A percentile compares a stretch with the other conserved stretches of the same genome.
phyloP scores from a whole-genome alignment of 2,888 invertebrate species.

The Copidosoma aretas region DNA sequence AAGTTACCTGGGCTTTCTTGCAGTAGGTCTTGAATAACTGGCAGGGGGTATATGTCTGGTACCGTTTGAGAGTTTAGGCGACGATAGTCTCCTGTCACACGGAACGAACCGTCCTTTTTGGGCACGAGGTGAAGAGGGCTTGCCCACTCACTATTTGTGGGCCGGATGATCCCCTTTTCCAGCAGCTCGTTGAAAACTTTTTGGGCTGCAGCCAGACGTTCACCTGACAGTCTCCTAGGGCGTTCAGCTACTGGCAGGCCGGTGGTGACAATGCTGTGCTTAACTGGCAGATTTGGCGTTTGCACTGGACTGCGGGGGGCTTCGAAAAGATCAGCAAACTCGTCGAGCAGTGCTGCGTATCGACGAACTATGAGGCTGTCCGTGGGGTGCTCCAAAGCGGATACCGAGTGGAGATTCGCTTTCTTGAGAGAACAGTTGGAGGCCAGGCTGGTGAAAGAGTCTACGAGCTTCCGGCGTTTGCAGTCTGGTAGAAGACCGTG shows the following conservation, averaged over 20 bases:
- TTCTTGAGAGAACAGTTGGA: too few species aligned
- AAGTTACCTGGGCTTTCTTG: constrained; percentile 42
- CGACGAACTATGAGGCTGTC: not conserved
- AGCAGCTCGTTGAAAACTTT: constrained; percentile 52
- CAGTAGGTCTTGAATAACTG: constrained; percentile 44
- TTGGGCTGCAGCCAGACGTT: constrained; percentile 50
- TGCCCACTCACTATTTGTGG: constrained; percentile 58
- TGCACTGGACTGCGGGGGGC: not conserved
- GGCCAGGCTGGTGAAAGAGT: too few species aligned
- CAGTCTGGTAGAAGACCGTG: too few species aligned
- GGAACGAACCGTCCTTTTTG: constrained; percentile 45
- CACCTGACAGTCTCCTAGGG: constrained; percentile 53
- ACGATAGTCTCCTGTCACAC: constrained; percentile 49
- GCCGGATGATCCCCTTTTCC: constrained; percentile 57
- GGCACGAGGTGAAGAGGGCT: constrained; percentile 54
- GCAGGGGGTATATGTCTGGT: constrained; percentile 46
- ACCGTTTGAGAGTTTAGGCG: constrained; percentile 46
- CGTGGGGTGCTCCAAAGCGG: constrained; percentile 21
- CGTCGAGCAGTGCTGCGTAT: not conserved
- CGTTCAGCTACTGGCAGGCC: constrained; percentile 52
- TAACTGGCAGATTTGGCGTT: not conserved
- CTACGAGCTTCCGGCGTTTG: too few species aligned
- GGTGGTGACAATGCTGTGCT: constrained; percentile 49
- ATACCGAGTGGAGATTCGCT: too few species aligned
- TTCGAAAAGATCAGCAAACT: not conserved